These are phyloP conservation scores for Ditula angustiorana DNA, from an alignment of 2,888 invertebrate genomes.

Conservation along the genomic window DNA sequence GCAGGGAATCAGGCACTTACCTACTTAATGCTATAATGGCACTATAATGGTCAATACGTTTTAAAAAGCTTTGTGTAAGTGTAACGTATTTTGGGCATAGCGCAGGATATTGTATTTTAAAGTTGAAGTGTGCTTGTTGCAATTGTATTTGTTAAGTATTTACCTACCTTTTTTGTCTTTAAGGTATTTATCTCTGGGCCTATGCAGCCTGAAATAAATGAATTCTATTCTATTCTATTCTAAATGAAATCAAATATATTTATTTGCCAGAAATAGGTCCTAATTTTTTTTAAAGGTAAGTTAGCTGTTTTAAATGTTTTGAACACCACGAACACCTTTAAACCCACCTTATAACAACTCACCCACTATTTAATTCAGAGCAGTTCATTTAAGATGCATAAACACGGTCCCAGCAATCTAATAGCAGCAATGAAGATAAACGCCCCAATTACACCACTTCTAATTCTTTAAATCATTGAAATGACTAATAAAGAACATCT, in stretches of 20 bases:
- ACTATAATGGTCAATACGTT: conserved; percentile 31
- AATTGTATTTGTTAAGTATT: neutral
- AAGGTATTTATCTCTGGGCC: no score
- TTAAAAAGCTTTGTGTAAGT: conserved; percentile 27
- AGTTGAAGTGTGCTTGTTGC: neutral
- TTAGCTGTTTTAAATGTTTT: neutral
- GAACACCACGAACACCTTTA: neutral
- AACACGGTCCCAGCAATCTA: neutral
- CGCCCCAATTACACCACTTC: conserved; percentile 25
- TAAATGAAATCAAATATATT: no score
- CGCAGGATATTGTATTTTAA: neutral
- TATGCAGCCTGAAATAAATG: no score
- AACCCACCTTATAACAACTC: neutral
- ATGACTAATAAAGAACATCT: conserved; percentile 38
- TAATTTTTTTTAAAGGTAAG: no score
- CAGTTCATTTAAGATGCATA: neutral
- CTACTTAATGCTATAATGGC: conserved; percentile 27
- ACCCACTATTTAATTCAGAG: neutral
- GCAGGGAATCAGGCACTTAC: conserved; percentile 8
- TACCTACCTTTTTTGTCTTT: no score
- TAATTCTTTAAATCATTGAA: conserved; percentile 37
- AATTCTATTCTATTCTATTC: no score
- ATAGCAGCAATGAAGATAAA: conserved; percentile 28
- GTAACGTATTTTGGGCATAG: conserved; percentile 29
- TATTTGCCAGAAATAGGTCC: no score